A percentile compares a stretch with the other conserved stretches of the same genome.
These are phyloP conservation scores for Dysidea cf. avara DNA, from an alignment of 37 sponge, comb jelly and placozoan genomes.

Conservation along the genomic window DNA sequence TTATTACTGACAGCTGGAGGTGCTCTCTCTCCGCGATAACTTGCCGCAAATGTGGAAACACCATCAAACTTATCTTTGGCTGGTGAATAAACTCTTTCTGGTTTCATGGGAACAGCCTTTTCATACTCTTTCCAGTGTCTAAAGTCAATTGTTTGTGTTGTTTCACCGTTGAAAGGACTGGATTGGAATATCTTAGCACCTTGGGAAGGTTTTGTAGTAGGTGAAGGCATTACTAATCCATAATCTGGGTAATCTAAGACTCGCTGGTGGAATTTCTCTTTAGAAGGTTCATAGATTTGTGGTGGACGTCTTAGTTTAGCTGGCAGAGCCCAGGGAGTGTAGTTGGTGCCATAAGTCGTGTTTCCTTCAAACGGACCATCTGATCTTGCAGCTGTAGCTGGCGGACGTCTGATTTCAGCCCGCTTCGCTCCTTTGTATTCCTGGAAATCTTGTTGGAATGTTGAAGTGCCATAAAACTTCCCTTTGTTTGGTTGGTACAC, in stretches of 20 bases:
- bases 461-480: slow-evolving; percentile 33
- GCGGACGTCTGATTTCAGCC: slow-evolving; percentile 39
- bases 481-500: slow-evolving; percentile 47
- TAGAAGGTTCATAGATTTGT: slow-evolving; percentile 48
- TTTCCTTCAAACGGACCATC: slow-evolving; percentile 50
- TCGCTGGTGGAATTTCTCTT: slow-evolving; percentile 42
- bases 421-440: slow-evolving; percentile 26
- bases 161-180: slow-evolving; percentile 31
- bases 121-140: slow-evolving; percentile 45
- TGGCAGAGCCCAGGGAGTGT: slow-evolving; percentile 60
- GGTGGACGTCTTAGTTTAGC: slow-evolving; percentile 42
- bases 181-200: slow-evolving; percentile 1
- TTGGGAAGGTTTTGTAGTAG: slow-evolving; percentile 30
- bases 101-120: slow-evolving; percentile 17
- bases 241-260: slow-evolving; percentile 39
- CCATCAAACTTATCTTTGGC: slow-evolving; percentile 64
- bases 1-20: slow-evolving; percentile 39
- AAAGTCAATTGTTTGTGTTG: slow-evolving; percentile 47
- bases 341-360: slow-evolving; percentile 25
- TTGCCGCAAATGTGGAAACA: slow-evolving; percentile 39
- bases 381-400: slow-evolving; percentile 8
- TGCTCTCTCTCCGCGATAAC: slow-evolving; percentile 47
- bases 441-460: slow-evolving; percentile 47
- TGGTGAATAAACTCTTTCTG: slow-evolving; percentile 43
- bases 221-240: slow-evolving; percentile 27